These are phyloP conservation scores for Hydropotes inermis DNA, from an alignment of 2,113 vertebrate genomes.

Conservation along the genomic window DNA sequence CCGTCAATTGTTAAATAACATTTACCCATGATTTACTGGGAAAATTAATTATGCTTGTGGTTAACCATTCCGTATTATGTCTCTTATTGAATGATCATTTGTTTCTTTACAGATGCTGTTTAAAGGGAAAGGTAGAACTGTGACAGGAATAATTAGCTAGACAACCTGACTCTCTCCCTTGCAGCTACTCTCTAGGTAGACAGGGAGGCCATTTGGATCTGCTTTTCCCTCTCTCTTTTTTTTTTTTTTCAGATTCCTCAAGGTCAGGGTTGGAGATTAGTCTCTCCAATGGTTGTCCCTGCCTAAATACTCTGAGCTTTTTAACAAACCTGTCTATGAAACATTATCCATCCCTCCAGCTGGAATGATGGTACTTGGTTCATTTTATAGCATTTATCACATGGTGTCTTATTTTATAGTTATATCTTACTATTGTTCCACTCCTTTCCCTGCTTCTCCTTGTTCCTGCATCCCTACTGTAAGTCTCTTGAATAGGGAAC, in stretches of 20 bases:
- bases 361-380: not conserved
- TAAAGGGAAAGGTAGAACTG: not conserved
- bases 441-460: not conserved
- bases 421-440: not conserved
- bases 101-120: not conserved
- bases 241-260: not conserved
- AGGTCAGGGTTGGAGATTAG: not conserved
- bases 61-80: not conserved
- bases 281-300: not conserved
- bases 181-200: not conserved
- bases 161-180: not conserved
- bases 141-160: constrained; percentile 26
- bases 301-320: not conserved
- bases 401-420: not conserved
- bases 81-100: not conserved
- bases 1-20: constrained; percentile 10
- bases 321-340: not conserved
- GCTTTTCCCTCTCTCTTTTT: not conserved
- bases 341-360: not conserved
- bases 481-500: not conserved
- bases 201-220: not conserved
- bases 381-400: not conserved
- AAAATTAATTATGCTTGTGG: constrained; percentile 31
- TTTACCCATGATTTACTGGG: not conserved
- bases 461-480: not conserved